Evolutionary conservation across 2,888 invertebrate genomes (phyloP), one percentile per base, ranked within the genome.

Genomic region (Heliconius sara): DNA sequence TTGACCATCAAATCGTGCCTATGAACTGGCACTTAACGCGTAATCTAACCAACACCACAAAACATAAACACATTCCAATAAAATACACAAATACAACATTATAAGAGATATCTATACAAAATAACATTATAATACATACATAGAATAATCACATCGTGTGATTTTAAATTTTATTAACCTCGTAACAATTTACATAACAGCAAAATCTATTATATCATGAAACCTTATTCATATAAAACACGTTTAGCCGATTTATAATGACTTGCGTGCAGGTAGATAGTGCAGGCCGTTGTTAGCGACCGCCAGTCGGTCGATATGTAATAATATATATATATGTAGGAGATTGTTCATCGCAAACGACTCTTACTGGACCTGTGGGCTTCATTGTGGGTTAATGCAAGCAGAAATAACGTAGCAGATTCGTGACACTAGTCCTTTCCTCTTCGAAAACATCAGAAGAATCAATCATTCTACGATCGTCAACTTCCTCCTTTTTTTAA

Each of bases 151-250:
- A 43, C 65, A 39, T 76, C n/a, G 76, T 79, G n/a, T 68, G 27
- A 72, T 72, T 73, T 6, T 76, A 67, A 72, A 73, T 72, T 72
- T 73, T 66, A 72, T 76, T 63, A 73, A 76, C 73, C 79, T 80
- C 71, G 80, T 65, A 66, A 77, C 65, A 43, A 52, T 71, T 81
- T 81, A 81, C 72, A 70, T 81, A 81, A 81, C 47, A 72, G 71
- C 68, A 76, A 68, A 80, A 81, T 65, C 79, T 76, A 66, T 81
- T 75, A 78, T 77, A 79, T 81, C 76, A 78, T 76, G 81, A 81
- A 81, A 81, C 81, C 81, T 80, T 81, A 81, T 78, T 80, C 47
- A 77, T 78, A 78, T 78, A 76, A 77, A 78, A 72, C 76, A 68
- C 66, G 75, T 78, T 76, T 81, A 81, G 79, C 72, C 66, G 78